Evolutionary conservation across 2,888 invertebrate genomes (phyloP).

Genomic region (Chesias legatella): DNA sequence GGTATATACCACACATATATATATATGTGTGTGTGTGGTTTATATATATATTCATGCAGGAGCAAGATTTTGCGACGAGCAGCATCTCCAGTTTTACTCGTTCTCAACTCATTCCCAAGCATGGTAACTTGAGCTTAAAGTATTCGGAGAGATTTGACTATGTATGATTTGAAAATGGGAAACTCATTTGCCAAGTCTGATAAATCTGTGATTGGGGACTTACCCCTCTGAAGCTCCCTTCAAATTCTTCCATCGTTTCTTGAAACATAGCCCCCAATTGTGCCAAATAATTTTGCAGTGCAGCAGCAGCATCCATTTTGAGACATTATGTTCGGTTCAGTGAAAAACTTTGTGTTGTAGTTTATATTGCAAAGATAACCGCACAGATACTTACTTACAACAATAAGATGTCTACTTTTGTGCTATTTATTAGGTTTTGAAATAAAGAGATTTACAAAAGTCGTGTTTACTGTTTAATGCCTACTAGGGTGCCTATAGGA

Average conservation of each 20-base stretch:
- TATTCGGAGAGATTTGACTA: too few relatives aligned
- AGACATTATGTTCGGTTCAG: background rate
- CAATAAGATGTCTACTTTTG: background rate
- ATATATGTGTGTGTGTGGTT: too few relatives aligned
- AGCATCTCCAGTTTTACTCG: too few relatives aligned
- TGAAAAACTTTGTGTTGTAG: background rate
- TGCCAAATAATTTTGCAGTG: background rate
- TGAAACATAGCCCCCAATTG: background rate
- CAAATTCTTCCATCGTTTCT: background rate
- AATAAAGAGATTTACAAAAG: background rate
- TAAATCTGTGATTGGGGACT: background rate
- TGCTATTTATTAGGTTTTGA: background rate
- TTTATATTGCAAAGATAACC: background rate
- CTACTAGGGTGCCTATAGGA: too few relatives aligned
- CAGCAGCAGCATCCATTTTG: background rate
- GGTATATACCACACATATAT: background rate
- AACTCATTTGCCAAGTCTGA: background rate
- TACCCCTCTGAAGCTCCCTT: background rate
- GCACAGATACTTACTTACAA: background rate
- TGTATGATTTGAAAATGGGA: background rate
- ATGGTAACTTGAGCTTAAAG: too few relatives aligned
- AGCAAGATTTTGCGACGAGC: background rate
- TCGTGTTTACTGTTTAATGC: background rate
- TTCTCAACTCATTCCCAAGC: too few relatives aligned
- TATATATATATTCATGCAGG: slow-evolving; percentile 1